These are phyloP conservation scores for Lepilemur septentrionalis DNA, from an alignment of 2,797 vertebrate species.

Conservation along the genomic window DNA sequence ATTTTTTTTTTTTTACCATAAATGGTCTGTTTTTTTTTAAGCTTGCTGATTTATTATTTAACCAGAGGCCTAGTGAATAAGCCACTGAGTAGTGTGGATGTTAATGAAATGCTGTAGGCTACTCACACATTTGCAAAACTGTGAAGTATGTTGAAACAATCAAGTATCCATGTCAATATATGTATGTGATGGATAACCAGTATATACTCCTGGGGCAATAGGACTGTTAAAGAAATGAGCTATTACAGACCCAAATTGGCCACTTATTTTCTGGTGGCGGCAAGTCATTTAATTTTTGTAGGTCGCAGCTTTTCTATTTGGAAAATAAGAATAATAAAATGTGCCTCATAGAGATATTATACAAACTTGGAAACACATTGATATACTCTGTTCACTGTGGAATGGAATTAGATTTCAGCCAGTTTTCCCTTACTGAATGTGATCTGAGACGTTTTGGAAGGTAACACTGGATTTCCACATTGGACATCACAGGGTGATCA, in stretches of 20 bases:
- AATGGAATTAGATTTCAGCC: constrained; percentile 2
- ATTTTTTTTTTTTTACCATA: neutral
- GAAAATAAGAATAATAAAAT: constrained; percentile 16
- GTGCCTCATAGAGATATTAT: neutral
- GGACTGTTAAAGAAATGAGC: neutral
- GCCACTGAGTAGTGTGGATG: neutral
- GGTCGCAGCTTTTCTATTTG: neutral
- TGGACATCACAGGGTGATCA: neutral
- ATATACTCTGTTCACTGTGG: neutral
- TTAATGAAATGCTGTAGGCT: neutral
- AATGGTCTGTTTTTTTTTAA: neutral
- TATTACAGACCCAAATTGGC: neutral
- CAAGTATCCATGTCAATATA: neutral
- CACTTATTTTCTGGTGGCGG: neutral
- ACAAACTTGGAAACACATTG: neutral
- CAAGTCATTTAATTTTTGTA: constrained; percentile 24
- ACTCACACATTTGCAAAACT: neutral
- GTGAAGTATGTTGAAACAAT: neutral
- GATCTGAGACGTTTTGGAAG: neutral
- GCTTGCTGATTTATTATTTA: neutral
- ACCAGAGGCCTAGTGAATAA: neutral
- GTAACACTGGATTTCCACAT: neutral
- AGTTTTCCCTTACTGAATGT: neutral
- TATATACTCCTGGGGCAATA: neutral
- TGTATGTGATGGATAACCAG: neutral